Base-by-base conservation (phyloP, 2,113 vertebrate species). In the Phrynosoma platyrhinos region DNA sequence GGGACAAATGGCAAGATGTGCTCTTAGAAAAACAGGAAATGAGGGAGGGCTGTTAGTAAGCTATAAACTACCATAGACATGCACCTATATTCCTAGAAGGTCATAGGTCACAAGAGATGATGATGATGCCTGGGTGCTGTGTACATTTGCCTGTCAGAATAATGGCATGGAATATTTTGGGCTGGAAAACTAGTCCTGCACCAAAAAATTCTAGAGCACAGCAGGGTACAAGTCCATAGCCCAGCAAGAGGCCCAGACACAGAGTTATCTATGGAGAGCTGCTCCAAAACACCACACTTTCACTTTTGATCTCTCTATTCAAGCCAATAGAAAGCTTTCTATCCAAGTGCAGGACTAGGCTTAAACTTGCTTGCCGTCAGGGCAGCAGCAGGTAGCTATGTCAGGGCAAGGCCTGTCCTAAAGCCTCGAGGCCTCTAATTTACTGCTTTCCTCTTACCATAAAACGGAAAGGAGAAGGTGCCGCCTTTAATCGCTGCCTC, bases 381-480 rank as follows among this genome's bases (percentile, higher is more conserved):
- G 42, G 83, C 90, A 92, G 93, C 83, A 74, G 87, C 12, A 81
- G 36, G 71, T 81, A 72, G 89, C 84, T 83, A 84, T 90, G 93
- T 81, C 0, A 3, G 92, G 94, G 93, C 93, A 82, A 8, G 84
- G 92, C 89, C 88, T 93, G 93, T 88, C 87, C 94, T 94, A 91
- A 78, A 84, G 93, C 90, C 93, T 89, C 91, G 72, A 91, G 93
- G 94, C 93, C 92, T 94, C 93, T 94, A 93, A 96, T 96, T 96
- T 96, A 96, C 94, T 94, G 90, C 95, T 93, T 96, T 94, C 92
- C 95, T 95, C 94, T 96, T 95, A 94, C 96, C 93, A 93, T 96
- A 96, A 96, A 96, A 96, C 95, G 79, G 93, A 96, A 93, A 95
- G 93, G 93, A 95, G 95, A 96, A 95, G 94, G 95, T 94, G 95